Evolutionary conservation across 2,888 invertebrate genomes (phyloP), one percentile per base, ranked within the genome.

Genomic region (Stenodera caucasica): DNA sequence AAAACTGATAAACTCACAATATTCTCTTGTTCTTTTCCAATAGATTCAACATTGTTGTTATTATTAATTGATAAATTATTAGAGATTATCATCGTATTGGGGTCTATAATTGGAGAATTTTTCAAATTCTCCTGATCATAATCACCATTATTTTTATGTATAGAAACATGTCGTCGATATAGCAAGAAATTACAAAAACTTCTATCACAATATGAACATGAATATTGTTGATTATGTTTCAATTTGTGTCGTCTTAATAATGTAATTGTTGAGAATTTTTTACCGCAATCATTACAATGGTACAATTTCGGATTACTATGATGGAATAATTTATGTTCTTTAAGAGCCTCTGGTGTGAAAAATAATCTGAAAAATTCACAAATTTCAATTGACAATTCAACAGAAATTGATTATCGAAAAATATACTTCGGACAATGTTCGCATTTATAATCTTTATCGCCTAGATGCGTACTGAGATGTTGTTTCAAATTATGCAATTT

Each of bases 121-220:
- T 1, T 40, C 1, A 26, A 14, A 14, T 35, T n/a, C 12, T 12
- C 40, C n/a, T n/a, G n/a, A n/a, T 54, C 40, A 29, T 26, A 54
- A 23, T 54, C 9, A 2, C 37, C 18, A 9, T 21, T 2, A 21
- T 40, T 40, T 40, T 40, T 40, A 40, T 40, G 40, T 21, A 11
- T 40, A 6, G 18, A 9, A 40, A 40, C 21, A 21, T 40, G 40
- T 11, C 40, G 40, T 4, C 86, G 82, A 73, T 88, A 88, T 71
- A 85, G 83, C 18, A 84, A 82, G 12, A 82, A 77, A 2, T 84
- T 84, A 75, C 86, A 86, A 74, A 86, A 88, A 8, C 81, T 81
- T 70, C 85, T 84, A 63, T 81, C 81, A 71, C 87, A 88, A 72
- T 85, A 85, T 0, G 86, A 86, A 74, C 88, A 88, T 77, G 83